These are phyloP conservation scores for Metaphire vulgaris DNA, from an alignment of 1,140 invertebrate species.

Conservation along the genomic window DNA sequence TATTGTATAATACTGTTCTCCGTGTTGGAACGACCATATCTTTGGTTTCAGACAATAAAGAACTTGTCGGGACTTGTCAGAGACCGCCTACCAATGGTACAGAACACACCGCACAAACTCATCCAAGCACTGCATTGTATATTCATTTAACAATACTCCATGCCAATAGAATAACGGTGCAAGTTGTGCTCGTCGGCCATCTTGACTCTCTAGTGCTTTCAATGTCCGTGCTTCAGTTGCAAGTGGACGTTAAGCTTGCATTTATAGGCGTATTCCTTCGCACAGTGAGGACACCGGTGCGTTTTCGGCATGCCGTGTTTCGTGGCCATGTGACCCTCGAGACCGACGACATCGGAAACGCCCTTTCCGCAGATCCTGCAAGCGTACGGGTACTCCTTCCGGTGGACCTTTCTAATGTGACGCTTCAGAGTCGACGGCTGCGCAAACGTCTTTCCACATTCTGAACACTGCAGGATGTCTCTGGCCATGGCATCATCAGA, in stretches of 20 bases:
- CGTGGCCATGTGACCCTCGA: background rate
- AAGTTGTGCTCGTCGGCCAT: too few relatives aligned
- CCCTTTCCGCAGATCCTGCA: background rate
- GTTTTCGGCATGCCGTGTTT: background rate
- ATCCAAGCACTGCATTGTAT: too few relatives aligned
- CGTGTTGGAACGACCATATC: too few relatives aligned
- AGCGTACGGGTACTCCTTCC: background rate
- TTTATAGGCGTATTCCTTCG: background rate
- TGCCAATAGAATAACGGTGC: too few relatives aligned
- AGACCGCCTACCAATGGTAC: too few relatives aligned
- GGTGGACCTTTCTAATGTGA: background rate
- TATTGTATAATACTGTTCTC: too few relatives aligned
- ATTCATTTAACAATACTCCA: too few relatives aligned
- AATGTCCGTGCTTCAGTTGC: background rate
- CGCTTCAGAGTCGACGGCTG: background rate
- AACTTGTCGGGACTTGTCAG: too few relatives aligned
- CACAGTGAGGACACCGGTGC: background rate
- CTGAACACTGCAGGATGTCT: background rate
- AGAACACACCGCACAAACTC: too few relatives aligned
- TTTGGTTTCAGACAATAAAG: too few relatives aligned
- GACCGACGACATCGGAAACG: background rate
- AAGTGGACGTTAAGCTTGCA: background rate
- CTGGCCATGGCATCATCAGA: background rate
- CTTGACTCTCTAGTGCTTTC: too few relatives aligned
- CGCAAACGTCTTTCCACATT: background rate